Conservation (phyloP, 2,797 vertebrate species). For the Pantherophis vulpinus region DNA sequence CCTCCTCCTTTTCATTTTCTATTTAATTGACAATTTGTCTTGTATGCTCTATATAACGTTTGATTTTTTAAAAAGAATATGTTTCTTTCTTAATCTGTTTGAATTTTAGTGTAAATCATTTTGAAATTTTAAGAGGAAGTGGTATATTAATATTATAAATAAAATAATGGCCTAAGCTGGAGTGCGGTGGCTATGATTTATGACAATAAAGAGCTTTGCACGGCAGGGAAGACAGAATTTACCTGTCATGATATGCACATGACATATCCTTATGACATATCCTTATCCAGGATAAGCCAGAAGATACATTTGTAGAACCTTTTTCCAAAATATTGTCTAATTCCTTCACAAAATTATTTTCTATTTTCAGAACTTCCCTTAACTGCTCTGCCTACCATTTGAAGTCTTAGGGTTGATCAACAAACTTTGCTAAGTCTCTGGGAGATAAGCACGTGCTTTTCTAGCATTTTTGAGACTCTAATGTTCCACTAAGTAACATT, state of each 20-base stretch:
- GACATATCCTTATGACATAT: too few relatives aligned
- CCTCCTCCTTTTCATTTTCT: background rate
- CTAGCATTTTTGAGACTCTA: background rate
- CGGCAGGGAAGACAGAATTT: background rate
- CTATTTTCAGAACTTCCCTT: background rate
- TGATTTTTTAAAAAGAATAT: background rate
- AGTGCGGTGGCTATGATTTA: background rate
- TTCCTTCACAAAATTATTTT: accelerated
- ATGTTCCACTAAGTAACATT: background rate
- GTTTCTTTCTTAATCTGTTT: background rate
- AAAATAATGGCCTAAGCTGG: background rate
- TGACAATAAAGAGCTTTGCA: background rate
- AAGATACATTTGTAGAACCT: background rate
- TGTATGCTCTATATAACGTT: background rate
- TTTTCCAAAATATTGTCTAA: background rate
- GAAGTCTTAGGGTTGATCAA: accelerated
- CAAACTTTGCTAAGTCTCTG: background rate
- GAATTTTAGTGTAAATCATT: background rate
- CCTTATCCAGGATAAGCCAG: background rate
- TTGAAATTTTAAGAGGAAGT: background rate
- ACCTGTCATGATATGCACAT: background rate
- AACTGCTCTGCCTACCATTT: background rate
- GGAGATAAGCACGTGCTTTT: background rate
- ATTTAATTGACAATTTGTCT: background rate
- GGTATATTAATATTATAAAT: background rate